Base-by-base conservation (phyloP, 2,888 invertebrate genomes). In the Copidosoma aretas region DNA sequence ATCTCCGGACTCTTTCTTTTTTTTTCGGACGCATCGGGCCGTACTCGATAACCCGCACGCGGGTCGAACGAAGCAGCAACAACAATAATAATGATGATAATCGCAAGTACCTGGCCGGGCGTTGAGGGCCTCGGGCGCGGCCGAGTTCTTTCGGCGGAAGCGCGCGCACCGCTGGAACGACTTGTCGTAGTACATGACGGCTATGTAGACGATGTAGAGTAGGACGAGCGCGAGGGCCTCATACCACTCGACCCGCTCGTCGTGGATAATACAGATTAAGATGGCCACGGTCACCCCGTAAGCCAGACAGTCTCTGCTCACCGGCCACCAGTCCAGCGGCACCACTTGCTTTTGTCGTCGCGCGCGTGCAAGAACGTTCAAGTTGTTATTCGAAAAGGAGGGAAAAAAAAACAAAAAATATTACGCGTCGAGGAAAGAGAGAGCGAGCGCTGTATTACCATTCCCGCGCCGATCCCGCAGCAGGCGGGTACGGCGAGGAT, bases 141-240 rank as follows among this genome's bases (percentile, higher is more conserved):
- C 76, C 52, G 77, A 75, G 69, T 77, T 81, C 73, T 82, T 81
- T 54, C 78, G 75, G 54, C 82, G 79, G 75, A 82, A 81, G 76
- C 91, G 90, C 60, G 92, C 91, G 82, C 91, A 93, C 79, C 89
- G 91, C 81, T 94, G 93, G 80, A 93, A 93, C 32, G 92, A 88
- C 82, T 93, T 93, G 80, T 94, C 93, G 84, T 84, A 91, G 84
- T 91, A 91, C 91, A 91, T 91, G 75, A 92, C 91, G 71, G 90
- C 89, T 75, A 93, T 91, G 78, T 93, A 93, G 49, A 91, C 79
- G 63, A 87, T 86, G 81, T 93, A 93, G 80, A 90, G 86, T 24
- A 89, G 81, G 17, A 93, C 89, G 71, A 93, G 87, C 57, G 89
- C 84, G 43, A 91, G 80, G 10, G 91, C 92, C 84, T 93, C 93